Percentiles rank a stretch among this genome's conserved stretches.
These are phyloP conservation scores for Trachymyrmex septentrionalis DNA, from an alignment of 1,140 invertebrate species.

Conservation along the genomic window DNA sequence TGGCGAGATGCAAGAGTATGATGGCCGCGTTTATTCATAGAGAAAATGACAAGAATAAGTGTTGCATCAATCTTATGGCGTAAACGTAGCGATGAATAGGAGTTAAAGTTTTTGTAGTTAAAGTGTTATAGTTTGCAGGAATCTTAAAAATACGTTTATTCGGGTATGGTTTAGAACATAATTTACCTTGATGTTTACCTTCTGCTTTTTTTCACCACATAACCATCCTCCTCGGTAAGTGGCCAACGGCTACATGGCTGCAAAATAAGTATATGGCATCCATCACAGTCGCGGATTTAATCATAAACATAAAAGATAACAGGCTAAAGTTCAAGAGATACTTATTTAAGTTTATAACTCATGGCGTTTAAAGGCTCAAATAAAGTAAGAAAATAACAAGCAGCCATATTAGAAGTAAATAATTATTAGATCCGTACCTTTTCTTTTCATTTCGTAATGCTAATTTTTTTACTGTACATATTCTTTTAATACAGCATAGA, in stretches of 20 bases:
- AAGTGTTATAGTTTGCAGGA: not conserved
- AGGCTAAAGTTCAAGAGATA: not conserved
- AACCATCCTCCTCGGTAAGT: not conserved
- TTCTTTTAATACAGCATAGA: not conserved
- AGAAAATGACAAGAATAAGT: conserved; percentile 47
- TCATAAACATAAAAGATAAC: not conserved
- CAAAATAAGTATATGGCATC: conserved; percentile 32
- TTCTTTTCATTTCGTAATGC: not conserved
- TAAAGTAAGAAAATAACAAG: not conserved
- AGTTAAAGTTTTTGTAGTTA: not conserved
- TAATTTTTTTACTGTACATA: not conserved
- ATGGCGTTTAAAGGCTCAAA: not conserved
- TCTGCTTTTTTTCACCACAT: conserved; percentile 18
- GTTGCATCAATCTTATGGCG: conserved; percentile 41
- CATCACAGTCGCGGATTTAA: not conserved
- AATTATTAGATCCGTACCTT: not conserved
- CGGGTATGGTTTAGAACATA: conserved; percentile 28
- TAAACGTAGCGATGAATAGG: not conserved
- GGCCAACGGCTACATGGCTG: not conserved
- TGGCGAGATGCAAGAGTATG: not conserved
- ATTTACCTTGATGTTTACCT: conserved; percentile 28
- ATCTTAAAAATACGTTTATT: conserved; percentile 28
- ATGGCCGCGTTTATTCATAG: conserved; percentile 4
- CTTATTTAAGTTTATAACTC: conserved; percentile 15
- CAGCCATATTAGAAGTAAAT: not conserved